phyloP scores from a whole-genome alignment of 2,797 vertebrate genomes.

The Enteromius treurensis region DNA sequence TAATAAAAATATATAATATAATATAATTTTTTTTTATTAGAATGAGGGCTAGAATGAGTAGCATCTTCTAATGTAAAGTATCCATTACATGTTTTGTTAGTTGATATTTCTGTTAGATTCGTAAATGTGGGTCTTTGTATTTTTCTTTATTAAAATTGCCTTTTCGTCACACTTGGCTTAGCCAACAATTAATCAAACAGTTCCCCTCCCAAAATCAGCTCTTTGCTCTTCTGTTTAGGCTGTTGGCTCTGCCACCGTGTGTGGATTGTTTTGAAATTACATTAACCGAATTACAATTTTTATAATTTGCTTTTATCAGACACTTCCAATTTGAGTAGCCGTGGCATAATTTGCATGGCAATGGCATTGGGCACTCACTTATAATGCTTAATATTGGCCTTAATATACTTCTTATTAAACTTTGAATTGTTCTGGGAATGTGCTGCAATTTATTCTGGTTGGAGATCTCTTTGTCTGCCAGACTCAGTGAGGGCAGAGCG shows the following conservation, averaged over 20 bases:
- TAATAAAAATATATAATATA: no score
- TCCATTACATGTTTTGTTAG: background rate
- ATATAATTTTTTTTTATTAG: no score
- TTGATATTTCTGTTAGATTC: background rate
- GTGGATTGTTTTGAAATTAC: constrained; percentile 58
- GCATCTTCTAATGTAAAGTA: background rate
- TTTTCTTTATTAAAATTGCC: background rate
- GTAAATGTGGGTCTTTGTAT: background rate
- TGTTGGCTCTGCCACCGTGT: constrained; percentile 20
- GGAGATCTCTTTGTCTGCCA: constrained; percentile 50
- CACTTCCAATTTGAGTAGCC: constrained; percentile 49
- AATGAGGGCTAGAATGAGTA: no score
- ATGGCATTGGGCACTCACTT: constrained; percentile 60
- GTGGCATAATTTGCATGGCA: constrained; percentile 61
- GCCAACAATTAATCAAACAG: background rate
- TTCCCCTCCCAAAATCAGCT: background rate
- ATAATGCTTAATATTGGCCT: constrained; percentile 65
- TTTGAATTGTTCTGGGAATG: constrained; percentile 66
- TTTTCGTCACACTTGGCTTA: background rate
- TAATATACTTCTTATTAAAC: constrained; percentile 75
- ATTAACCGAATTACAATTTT: constrained; percentile 62
- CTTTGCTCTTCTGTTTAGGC: constrained; percentile 18
- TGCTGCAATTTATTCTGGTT: constrained; percentile 67
- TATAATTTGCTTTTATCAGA: constrained; percentile 61
- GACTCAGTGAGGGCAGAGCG: constrained; percentile 42